Conservation (phyloP, 2,888 invertebrate species). For the Orgyia antiqua region DNA sequence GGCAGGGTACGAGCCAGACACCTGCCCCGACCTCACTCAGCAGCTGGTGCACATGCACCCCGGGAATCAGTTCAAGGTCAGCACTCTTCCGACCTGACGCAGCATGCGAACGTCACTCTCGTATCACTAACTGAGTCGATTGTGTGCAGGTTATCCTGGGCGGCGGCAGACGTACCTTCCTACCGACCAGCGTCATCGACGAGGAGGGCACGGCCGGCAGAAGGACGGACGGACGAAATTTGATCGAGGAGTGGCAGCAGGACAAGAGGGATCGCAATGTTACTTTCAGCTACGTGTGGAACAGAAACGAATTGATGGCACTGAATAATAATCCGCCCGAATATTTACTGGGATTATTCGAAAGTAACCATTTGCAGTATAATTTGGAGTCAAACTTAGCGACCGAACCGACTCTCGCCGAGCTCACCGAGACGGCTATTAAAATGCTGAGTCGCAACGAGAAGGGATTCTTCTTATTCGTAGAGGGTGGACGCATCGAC, state of each 20-base stretch:
- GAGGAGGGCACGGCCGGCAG: constrained; percentile 11
- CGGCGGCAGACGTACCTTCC: constrained; percentile 14
- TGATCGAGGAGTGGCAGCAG: constrained; percentile 62
- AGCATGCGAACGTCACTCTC: background rate
- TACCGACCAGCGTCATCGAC: constrained; percentile 9
- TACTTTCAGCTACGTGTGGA: constrained; percentile 10
- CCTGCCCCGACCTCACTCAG: constrained; percentile 82
- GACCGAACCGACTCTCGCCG: constrained; percentile 80
- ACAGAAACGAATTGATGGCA: constrained; percentile 7
- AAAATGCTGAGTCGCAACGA: constrained; percentile 79
- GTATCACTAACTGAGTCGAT: background rate
- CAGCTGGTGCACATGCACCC: constrained; percentile 80
- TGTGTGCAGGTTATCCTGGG: constrained; percentile 15
- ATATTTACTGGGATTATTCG: constrained; percentile 25
- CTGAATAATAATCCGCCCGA: constrained; percentile 7
- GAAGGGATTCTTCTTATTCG: constrained; percentile 86
- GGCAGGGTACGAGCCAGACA: constrained; percentile 51
- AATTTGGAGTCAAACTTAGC: constrained; percentile 68
- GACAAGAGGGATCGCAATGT: constrained; percentile 8
- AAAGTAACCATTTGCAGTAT: constrained; percentile 77
- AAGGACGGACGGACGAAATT: constrained; percentile 55
- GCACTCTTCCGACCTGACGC: background rate
- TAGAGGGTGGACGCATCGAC: constrained; percentile 82
- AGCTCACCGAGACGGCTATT: constrained; percentile 80
- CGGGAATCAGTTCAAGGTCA: constrained; percentile 66